Percentiles rank a stretch among this genome's conserved stretches.
Evolutionary conservation across 1,140 invertebrate genomes (phyloP).

Genomic region (Pseudomyrmex concolor): DNA sequence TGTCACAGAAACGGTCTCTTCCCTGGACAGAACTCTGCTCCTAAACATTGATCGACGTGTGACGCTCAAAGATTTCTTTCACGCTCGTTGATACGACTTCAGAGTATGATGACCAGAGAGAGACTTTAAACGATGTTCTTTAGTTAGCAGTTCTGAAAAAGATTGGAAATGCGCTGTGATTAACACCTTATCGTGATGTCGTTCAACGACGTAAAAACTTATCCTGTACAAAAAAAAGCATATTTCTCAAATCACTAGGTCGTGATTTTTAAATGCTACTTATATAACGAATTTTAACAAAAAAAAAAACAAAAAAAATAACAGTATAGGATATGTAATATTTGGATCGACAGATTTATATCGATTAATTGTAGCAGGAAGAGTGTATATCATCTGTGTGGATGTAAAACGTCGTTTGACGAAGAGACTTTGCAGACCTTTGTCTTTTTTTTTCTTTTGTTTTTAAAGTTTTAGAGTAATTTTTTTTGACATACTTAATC

Average conservation of each 20-base stretch:
- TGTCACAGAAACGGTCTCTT: neutral
- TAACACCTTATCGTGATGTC: slow-evolving; percentile 62
- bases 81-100: slow-evolving; percentile 35
- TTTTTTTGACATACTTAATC: neutral
- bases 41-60: slow-evolving; percentile 15
- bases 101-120: slow-evolving; percentile 16
- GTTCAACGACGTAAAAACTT: slow-evolving; percentile 60
- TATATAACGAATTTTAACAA: slow-evolving; percentile 52
- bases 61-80: slow-evolving; percentile 40
- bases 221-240: slow-evolving; percentile 69
- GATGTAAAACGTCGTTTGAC: neutral
- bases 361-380: neutral
- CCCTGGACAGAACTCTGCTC: neutral
- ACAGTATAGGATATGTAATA: slow-evolving; percentile 41
- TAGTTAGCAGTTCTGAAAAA: neutral
- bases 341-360: slow-evolving; percentile 31
- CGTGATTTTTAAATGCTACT: slow-evolving; percentile 58
- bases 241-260: slow-evolving; percentile 62
- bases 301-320: slow-evolving; percentile 15
- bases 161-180: slow-evolving; percentile 51
- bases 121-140: neutral
- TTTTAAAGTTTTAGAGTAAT: neutral
- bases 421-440: neutral
- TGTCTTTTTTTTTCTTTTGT: slow-evolving; percentile 9
- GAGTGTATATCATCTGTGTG: slow-evolving; percentile 16